These are phyloP conservation scores for Chromoteleia sp. DNA, from an alignment of 2,888 invertebrate genomes.

Conservation along the genomic window DNA sequence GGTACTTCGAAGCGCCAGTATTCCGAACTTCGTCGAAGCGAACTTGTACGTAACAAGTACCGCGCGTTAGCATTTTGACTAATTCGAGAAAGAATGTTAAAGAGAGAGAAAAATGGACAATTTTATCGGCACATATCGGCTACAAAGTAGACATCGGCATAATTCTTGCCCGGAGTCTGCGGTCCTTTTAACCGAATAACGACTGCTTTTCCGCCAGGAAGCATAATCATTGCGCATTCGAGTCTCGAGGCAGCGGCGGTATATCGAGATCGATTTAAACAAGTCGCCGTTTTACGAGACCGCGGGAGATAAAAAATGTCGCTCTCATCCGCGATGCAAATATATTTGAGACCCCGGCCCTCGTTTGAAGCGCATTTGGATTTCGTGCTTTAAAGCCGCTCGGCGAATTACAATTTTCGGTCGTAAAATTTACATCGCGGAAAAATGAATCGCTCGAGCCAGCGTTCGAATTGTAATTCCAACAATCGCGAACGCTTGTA, in stretches of 20 bases:
- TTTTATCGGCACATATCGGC: constrained; percentile 53
- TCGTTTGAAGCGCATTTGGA: constrained; percentile 40
- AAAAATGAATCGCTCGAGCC: constrained; percentile 13
- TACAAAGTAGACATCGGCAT: constrained; percentile 48
- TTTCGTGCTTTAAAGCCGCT: constrained; percentile 29
- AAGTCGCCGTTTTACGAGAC: constrained; percentile 58
- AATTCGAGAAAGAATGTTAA: constrained; percentile 33
- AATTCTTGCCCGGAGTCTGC: constrained; percentile 41
- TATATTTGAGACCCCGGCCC: constrained; percentile 22
- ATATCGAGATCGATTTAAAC: constrained; percentile 56
- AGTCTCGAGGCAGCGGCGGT: constrained; percentile 12
- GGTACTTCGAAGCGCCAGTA: no score
- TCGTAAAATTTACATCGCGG: constrained; percentile 53
- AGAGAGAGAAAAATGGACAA: constrained; percentile 30
- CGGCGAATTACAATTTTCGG: constrained; percentile 48
- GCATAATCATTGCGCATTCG: constrained; percentile 51
- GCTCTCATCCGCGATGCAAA: constrained; percentile 38
- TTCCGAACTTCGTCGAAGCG: not conserved
- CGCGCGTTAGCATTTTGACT: constrained; percentile 38
- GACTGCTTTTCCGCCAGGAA: constrained; percentile 57
- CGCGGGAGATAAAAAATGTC: constrained; percentile 44
- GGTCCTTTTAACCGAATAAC: constrained; percentile 56
- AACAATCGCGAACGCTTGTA: constrained; percentile 19
- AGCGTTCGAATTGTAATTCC: constrained; percentile 13
- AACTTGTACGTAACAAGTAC: constrained; percentile 21